phyloP scores from a whole-genome alignment of 1,140 invertebrate genomes.

The Macrotrachela quadricornifera region DNA sequence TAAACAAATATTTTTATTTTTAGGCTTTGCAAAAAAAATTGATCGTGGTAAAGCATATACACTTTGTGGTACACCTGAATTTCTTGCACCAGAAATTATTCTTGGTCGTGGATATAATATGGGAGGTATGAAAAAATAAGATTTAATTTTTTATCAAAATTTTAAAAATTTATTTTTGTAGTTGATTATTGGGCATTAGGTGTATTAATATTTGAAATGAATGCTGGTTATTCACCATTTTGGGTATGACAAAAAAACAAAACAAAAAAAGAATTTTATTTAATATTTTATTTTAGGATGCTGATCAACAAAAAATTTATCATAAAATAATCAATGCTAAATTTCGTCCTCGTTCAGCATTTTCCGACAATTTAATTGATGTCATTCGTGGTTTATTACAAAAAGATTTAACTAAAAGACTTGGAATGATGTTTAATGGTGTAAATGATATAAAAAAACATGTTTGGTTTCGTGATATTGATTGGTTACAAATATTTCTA shows the following conservation, averaged over 20 bases:
- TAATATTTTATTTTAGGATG: constrained; percentile 42
- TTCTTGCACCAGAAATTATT: constrained; percentile 54
- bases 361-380: too few relatives aligned
- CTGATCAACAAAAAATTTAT: constrained; percentile 81
- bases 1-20: too few relatives aligned
- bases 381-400: neutral
- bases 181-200: constrained; percentile 96
- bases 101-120: constrained; percentile 89
- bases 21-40: too few relatives aligned
- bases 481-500: neutral
- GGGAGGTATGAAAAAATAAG: constrained; percentile 18
- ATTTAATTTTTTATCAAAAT: too few relatives aligned
- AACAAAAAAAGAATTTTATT: too few relatives aligned
- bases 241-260: too few relatives aligned
- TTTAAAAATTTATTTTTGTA: constrained; percentile 16
- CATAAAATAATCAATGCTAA: constrained; percentile 78
- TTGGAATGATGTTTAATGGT: constrained; percentile 8
- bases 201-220: constrained; percentile 83
- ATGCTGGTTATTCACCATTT: constrained; percentile 65
- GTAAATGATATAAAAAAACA: constrained; percentile 7
- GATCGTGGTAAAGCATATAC: too few relatives aligned
- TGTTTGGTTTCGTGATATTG: constrained; percentile 4
- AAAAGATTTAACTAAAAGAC: constrained; percentile 4
- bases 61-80: too few relatives aligned
- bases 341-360: neutral